phyloP scores from a whole-genome alignment of 2,797 vertebrate species.

The Mus spretus region DNA sequence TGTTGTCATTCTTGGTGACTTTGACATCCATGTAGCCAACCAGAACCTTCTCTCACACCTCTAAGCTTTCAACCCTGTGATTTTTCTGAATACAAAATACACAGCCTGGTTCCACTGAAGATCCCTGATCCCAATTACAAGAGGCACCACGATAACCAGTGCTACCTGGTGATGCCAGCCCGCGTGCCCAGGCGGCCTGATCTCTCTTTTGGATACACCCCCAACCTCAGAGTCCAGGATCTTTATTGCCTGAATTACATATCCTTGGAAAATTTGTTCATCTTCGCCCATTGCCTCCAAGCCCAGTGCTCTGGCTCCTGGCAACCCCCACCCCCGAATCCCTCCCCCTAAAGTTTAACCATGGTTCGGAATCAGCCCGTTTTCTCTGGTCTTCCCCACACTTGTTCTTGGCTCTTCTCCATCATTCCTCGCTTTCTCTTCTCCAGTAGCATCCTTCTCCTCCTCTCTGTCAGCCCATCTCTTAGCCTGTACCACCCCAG shows the following conservation, averaged over 20 bases:
- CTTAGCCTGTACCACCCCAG: neutral
- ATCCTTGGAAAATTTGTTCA: neutral
- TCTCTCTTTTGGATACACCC: neutral
- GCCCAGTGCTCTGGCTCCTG: neutral
- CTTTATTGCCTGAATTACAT: neutral
- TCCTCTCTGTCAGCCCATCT: neutral
- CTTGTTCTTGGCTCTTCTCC: neutral
- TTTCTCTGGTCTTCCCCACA: neutral
- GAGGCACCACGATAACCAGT: neutral
- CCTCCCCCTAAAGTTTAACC: no score
- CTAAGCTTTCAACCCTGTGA: neutral
- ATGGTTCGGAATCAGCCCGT: neutral
- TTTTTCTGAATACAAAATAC: neutral
- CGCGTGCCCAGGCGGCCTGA: no score
- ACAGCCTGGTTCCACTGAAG: neutral
- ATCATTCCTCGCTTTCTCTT: neutral
- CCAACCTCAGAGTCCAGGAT: neutral
- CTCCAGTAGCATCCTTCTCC: neutral
- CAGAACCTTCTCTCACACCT: neutral
- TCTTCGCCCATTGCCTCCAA: neutral
- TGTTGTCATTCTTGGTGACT: neutral
- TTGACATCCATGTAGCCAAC: accelerated
- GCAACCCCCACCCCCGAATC: no score
- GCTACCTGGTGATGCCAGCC: neutral
- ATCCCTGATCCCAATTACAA: neutral